phyloP scores from a whole-genome alignment of 2,888 invertebrate species.

The Hofmannophila pseudospretella region DNA sequence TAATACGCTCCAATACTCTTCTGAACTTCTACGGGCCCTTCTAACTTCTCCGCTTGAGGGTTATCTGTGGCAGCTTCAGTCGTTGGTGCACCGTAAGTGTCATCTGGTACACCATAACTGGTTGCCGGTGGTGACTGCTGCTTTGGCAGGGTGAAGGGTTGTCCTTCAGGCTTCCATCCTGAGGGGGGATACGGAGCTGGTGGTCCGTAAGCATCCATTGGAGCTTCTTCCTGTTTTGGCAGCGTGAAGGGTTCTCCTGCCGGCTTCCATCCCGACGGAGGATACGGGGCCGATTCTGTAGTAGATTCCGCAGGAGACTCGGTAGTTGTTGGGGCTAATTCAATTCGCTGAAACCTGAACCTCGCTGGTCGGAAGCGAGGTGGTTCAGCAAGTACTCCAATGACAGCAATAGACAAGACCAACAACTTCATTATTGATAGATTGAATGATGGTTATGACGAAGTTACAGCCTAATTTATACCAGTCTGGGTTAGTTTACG shows the following conservation, averaged over 20 bases:
- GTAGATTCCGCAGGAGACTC: slow-evolving; percentile 51
- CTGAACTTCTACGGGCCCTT: slow-evolving; percentile 58
- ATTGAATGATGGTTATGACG: slow-evolving; percentile 20
- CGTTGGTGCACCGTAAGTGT: slow-evolving; percentile 41
- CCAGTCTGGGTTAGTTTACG: slow-evolving; percentile 40
- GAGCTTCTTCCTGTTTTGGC: slow-evolving; percentile 28
- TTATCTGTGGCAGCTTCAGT: slow-evolving; percentile 54
- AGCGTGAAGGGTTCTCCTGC: slow-evolving; percentile 49
- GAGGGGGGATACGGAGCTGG: slow-evolving; percentile 56
- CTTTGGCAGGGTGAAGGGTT: slow-evolving; percentile 55
- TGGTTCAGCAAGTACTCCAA: slow-evolving; percentile 50
- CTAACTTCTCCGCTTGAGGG: slow-evolving; percentile 51
- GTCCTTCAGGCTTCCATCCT: slow-evolving; percentile 64
- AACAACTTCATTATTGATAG: slow-evolving; percentile 52
- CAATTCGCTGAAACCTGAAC: slow-evolving; percentile 65
- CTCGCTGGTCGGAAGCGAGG: slow-evolving; percentile 69
- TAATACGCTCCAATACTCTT: slow-evolving; percentile 80
- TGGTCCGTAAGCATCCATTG: slow-evolving; percentile 35
- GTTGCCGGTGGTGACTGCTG: slow-evolving; percentile 40
- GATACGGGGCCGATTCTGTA: slow-evolving; percentile 28
- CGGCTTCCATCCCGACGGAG: slow-evolving; percentile 62
- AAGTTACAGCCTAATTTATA: slow-evolving; percentile 39
- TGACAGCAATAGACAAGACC: slow-evolving; percentile 41
- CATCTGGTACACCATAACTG: slow-evolving; percentile 50
- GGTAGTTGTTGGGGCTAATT: slow-evolving; percentile 62